Evolutionary conservation across 2,888 invertebrate species (phyloP), one percentile per base, ranked within the genome.

Genomic region (Xestia rhomboidea): DNA sequence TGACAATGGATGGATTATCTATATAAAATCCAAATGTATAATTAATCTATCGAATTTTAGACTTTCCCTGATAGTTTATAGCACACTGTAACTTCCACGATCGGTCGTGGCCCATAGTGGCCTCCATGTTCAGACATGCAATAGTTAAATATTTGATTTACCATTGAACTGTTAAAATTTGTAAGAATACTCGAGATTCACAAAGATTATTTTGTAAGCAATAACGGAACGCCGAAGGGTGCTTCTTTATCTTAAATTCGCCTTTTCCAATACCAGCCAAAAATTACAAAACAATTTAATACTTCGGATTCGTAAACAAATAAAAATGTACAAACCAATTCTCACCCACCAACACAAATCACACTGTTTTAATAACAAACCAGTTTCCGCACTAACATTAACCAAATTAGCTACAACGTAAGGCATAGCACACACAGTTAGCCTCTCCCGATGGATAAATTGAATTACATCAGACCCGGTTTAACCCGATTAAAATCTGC

Each of bases 171-270:
- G 63, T 75, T 77, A 63, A 73, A 82, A 77, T 87, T 89, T 81
- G 68, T 81, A 84, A 88, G 87, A 89, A 90, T 90, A 89, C 91
- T 92, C 87, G 84, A 91, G 86, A 90, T 87, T 88, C 51, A 80
- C 66, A 88, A 81, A 86, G 90, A 89, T 91, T 93, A 93, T 60
- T 93, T 94, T 94, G 93, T 95, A 91, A 90, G 91, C 89, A 90
- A 88, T 95, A 95, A 95, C 95, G 94, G 94, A 93, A 95, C 95
- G 94, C 95, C 96, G n/a, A n/a, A n/a, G n/a, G n/a, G n/a, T n/a
- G n/a, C n/a, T n/a, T n/a, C n/a, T n/a, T n/a, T n/a, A n/a, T n/a
- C n/a, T n/a, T n/a, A n/a, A n/a, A n/a, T n/a, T n/a, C n/a, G 18
- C 27, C 27, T 18, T 27, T 7, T 27, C 18, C 57, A 60, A 60